Base-by-base conservation (phyloP, 2,113 vertebrate genomes). In the Nanger granti region DNA sequence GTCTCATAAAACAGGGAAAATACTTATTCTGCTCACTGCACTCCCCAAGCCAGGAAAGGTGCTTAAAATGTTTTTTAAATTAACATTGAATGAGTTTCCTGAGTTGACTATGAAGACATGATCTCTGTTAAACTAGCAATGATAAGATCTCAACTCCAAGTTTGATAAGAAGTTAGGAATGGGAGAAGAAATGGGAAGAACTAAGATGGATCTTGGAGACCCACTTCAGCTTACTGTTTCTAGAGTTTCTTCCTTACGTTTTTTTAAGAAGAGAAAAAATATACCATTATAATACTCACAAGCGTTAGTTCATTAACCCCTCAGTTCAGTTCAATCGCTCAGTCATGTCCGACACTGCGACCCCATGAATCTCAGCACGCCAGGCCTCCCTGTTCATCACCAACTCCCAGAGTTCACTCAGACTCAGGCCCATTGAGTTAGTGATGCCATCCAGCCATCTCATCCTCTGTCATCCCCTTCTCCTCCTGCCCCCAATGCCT, bases 391-490 rank as follows among this genome's bases (percentile, higher is more conserved):
- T 47, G 47, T 47, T 8, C 47, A 47, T 47, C 47, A 47, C 8
- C 47, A 47, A 47, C 47, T 47, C 47, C 47, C 47, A 47, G 47
- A 9, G 47, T 47, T 47, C 47, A 9, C 8, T 47, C 47, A 47
- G 8, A 47, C 47, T 47, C 47, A 2, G 1, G 47, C 2, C 8
- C 8, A 9, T 47, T 2, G 47, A 47, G 47, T 9, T 8, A 47
- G 8, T 47, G 47, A 47, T 47, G 47, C 47, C 47, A 47, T 47
- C 47, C 47, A 47, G 47, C 47, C 47, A 47, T 47, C 47, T 47
- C 47, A 47, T 47, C 47, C 47, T 47, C 47, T 2, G 47, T 47
- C 7, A 4, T 47, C 47, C 47, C 47, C 47, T 47, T 47, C 47
- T 47, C 44, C 44, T 44, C 44, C 44, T 47, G 44, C 44, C 7